phyloP scores from a whole-genome alignment of 2,888 invertebrate genomes.

The Eustalomyia histrio region DNA sequence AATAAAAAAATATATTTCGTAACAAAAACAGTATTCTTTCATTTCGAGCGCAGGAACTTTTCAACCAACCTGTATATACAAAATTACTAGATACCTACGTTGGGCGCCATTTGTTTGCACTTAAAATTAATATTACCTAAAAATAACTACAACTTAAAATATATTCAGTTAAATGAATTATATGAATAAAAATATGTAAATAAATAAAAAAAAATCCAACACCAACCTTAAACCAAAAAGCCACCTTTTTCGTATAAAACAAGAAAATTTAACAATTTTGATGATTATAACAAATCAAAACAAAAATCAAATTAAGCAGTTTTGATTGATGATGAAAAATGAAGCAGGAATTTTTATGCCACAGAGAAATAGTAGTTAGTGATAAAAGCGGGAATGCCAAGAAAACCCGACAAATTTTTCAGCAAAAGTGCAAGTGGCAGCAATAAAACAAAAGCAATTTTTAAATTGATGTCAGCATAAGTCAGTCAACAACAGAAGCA shows the following conservation, averaged over 20 bases:
- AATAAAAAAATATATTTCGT: no score
- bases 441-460: constrained; percentile 38
- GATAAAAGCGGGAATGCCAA: neutral
- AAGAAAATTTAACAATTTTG: constrained; percentile 12
- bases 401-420: neutral
- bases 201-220: constrained; percentile 72
- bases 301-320: constrained; percentile 66
- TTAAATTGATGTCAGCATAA: constrained; percentile 41
- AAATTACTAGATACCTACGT: no score
- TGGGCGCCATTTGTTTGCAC: no score
- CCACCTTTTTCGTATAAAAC: constrained; percentile 83
- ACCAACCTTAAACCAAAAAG: constrained; percentile 96
- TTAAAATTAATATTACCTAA: neutral
- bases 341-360: constrained; percentile 13
- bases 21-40: no score
- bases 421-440: constrained; percentile 49
- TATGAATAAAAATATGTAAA: constrained; percentile 25
- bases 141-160: neutral
- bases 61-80: no score
- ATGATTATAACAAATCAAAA: constrained; percentile 48
- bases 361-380: constrained; percentile 22
- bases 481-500: constrained; percentile 15
- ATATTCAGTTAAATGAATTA: no score
- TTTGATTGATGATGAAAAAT: constrained; percentile 44
- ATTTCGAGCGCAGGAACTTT: no score